Base-by-base conservation (phyloP, 1,140 invertebrate genomes). In the Zaprionus ghesquierei region DNA sequence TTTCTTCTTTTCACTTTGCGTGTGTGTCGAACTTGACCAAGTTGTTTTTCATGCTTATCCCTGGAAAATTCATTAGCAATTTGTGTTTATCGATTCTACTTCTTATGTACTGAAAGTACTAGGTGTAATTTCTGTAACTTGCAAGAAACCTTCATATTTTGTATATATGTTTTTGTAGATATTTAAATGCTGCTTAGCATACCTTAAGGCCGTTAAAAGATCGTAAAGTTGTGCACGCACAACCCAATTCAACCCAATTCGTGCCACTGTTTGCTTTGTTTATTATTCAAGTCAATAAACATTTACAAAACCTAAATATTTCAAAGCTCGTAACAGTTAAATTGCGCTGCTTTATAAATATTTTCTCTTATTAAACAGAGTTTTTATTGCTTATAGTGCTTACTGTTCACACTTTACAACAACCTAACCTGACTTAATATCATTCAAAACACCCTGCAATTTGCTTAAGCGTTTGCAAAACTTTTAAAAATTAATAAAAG, bases 71-170 rank as follows among this genome's bases (percentile, higher is more conserved):
- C 18, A 23, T 56, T 10, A n/a, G 22, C 33, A 56, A 22, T 56
- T 56, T 54, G 50, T 56, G 49, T 58, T 69, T 69, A 77, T 68
- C 38, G 72, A 75, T 75, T 66, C 20, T 10, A 33, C 18, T 70
- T 53, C n/a, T 5, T 6, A 41, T 15, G 35, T n/a, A 5, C n/a
- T 15, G 6, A 15, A 15, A 41, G 35, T 41, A 15, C 6, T 22
- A 23, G 12, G 18, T 51, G n/a, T 41, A 41, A 41, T n/a, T 15
- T 8, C 35, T 25, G 1, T 2, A 46, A 22, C 41, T 46, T n/a
- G n/a, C n/a, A n/a, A n/a, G n/a, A n/a, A n/a, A n/a, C n/a, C n/a
- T 46, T 46, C 41, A 46, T 46, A 46, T 22, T 46, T 46, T 41
- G n/a, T 41, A 41, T 41, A n/a, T n/a, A n/a, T n/a, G n/a, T n/a